Base-by-base conservation (phyloP, 2,888 invertebrate species). In the Petrolisthes manimaculis region DNA sequence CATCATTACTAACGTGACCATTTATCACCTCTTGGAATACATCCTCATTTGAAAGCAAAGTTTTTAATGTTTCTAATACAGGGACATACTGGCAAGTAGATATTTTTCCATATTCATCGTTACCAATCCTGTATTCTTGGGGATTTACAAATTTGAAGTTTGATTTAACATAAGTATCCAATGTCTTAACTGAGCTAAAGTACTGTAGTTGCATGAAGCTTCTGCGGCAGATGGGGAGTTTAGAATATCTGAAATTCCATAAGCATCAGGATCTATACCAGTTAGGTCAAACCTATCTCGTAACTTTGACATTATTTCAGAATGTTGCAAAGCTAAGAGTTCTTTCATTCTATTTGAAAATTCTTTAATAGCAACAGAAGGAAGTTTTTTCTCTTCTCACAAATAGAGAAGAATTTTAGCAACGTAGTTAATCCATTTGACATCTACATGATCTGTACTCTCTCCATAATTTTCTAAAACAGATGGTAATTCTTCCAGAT, bases 81-180 rank as follows among this genome's bases (percentile, higher is more conserved):
- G 78, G 78, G 53, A 78, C 18, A 53, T 78, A 78, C 78, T 78
- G 78, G 18, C 78, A 53, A 78, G 78, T 12, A 51, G 78, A 78
- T 53, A n/a, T 5, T 5, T n/a, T 53, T 78, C 78, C 78, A 53
- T 78, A 78, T 53, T 78, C 51, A 53, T 78, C 78, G 37, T 78
- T 53, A 51, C 53, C 78, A 53, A 78, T 78, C n/a, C 37, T 78
- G 53, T 51, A 78, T 78, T 78, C 78, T 78, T 78, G 78, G 6
- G 78, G 78, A 37, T 53, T 37, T 12, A 78, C 53, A 78, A 78
- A 78, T 37, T 78, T 51, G n/a, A 78, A 78, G 53, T 78, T 37
- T 8, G 53, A 51, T 53, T 78, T 53, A 12, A 78, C 53, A 53
- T 53, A 78, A 51, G 53, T 14, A 53, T 78, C 74, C 24, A 75